These are phyloP conservation scores for Mesodorylaimus sp. DNA, from an alignment of 2,888 invertebrate genomes.

Conservation along the genomic window DNA sequence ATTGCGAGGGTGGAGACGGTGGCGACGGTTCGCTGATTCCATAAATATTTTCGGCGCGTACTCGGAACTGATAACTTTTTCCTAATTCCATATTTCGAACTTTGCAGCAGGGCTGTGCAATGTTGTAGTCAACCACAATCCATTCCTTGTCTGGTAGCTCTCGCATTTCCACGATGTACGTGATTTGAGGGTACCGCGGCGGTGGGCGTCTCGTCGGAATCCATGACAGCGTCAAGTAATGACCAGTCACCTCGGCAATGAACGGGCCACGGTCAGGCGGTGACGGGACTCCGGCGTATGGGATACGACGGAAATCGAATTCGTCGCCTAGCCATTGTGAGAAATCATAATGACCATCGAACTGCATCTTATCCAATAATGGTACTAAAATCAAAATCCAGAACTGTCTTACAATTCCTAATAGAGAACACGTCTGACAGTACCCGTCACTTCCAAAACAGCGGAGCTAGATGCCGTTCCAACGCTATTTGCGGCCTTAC, in stretches of 20 bases:
- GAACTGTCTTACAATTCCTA: neutral
- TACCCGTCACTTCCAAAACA: constrained; percentile 25
- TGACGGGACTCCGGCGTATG: constrained; percentile 50
- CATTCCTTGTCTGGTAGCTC: constrained; percentile 78
- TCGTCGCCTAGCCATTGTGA: constrained; percentile 18
- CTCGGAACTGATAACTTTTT: constrained; percentile 80
- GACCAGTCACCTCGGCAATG: constrained; percentile 74
- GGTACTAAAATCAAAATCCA: constrained; percentile 15
- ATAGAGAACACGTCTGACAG: neutral
- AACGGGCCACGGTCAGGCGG: constrained; percentile 74
- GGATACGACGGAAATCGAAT: constrained; percentile 26
- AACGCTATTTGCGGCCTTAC: constrained; percentile 20
- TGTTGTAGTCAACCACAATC: constrained; percentile 44
- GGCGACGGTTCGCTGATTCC: constrained; percentile 92
- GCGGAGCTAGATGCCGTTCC: constrained; percentile 25
- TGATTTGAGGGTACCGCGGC: constrained; percentile 62
- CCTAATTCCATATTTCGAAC: constrained; percentile 73
- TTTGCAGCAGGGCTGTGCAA: constrained; percentile 71
- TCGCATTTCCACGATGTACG: constrained; percentile 83
- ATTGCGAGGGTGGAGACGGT: constrained; percentile 40
- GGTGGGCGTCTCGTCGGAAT: constrained; percentile 71
- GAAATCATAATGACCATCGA: neutral
- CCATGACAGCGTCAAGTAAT: constrained; percentile 74
- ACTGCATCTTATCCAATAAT: constrained; percentile 21
- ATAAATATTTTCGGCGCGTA: constrained; percentile 86